These are phyloP conservation scores for Sogatella furcifera DNA, from an alignment of 1,140 invertebrate genomes.

Conservation along the genomic window DNA sequence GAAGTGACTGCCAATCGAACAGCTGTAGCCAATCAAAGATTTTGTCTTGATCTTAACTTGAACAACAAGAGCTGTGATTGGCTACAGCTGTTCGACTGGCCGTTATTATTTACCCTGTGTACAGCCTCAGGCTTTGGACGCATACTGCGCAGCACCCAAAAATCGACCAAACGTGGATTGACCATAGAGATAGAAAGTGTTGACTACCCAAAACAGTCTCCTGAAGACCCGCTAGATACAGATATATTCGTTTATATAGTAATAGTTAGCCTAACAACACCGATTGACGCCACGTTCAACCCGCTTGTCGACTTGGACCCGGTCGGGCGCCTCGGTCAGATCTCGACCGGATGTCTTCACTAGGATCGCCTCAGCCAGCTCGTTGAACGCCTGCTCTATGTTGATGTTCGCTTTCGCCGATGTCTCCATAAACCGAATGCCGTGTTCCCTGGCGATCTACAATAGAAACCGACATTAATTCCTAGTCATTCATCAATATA, in stretches of 20 bases:
- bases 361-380: constrained; percentile 91
- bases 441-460: constrained; percentile 93
- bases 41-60: no score
- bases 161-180: no score
- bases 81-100: no score
- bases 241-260: neutral
- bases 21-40: no score
- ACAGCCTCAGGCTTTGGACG: no score
- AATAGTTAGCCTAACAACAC: constrained; percentile 20
- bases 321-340: constrained; percentile 50
- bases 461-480: constrained; percentile 21
- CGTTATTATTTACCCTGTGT: no score
- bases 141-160: no score
- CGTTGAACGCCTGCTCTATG: constrained; percentile 94
- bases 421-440: constrained; percentile 97
- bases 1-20: no score
- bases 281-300: constrained; percentile 18
- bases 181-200: no score
- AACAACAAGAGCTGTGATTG: no score
- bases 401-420: constrained; percentile 97
- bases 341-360: constrained; percentile 67
- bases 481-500: no score
- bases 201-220: neutral
- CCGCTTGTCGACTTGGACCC: constrained; percentile 38
- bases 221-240: neutral